Conservation (phyloP, 2,888 invertebrate species). For the Metalampra italica region DNA sequence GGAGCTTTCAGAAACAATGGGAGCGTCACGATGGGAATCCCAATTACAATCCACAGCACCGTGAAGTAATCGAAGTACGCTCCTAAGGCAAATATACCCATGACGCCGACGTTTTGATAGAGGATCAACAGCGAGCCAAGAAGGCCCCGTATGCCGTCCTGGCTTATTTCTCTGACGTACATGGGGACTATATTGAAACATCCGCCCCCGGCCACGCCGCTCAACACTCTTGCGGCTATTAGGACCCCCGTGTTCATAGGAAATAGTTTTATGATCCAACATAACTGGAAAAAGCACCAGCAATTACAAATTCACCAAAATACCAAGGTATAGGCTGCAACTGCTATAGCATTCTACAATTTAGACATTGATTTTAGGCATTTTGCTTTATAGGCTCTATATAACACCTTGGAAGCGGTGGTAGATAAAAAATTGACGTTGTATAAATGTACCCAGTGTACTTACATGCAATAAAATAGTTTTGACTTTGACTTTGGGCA, state of each 20-base stretch:
- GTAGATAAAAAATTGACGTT: too few relatives aligned
- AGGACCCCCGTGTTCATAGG: conserved; percentile 27
- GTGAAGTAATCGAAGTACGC: conserved; percentile 42
- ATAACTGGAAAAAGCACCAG: conserved; percentile 23
- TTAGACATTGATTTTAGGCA: too few relatives aligned
- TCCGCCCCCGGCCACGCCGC: conserved; percentile 40
- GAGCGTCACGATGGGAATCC: conserved; percentile 30
- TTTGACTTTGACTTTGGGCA: too few relatives aligned
- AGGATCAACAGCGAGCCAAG: conserved; percentile 35
- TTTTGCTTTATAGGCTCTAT: too few relatives aligned
- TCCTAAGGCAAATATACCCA: conserved; percentile 44
- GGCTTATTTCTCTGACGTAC: conserved; percentile 46
- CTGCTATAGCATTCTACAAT: too few relatives aligned
- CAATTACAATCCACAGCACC: conserved; percentile 34
- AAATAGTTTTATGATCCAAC: conserved; percentile 33
- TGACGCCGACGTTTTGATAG: conserved; percentile 37
- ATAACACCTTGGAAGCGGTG: too few relatives aligned
- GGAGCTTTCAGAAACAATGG: conserved; percentile 41
- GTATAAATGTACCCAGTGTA: too few relatives aligned
- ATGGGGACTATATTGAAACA: conserved; percentile 43
- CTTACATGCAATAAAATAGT: too few relatives aligned
- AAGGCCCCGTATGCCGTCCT: conserved; percentile 39
- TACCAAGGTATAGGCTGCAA: too few relatives aligned
- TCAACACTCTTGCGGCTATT: conserved; percentile 33
- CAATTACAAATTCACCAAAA: too few relatives aligned